Conservation (phyloP, 2,888 invertebrate genomes). For the Melinaea menophilus region DNA sequence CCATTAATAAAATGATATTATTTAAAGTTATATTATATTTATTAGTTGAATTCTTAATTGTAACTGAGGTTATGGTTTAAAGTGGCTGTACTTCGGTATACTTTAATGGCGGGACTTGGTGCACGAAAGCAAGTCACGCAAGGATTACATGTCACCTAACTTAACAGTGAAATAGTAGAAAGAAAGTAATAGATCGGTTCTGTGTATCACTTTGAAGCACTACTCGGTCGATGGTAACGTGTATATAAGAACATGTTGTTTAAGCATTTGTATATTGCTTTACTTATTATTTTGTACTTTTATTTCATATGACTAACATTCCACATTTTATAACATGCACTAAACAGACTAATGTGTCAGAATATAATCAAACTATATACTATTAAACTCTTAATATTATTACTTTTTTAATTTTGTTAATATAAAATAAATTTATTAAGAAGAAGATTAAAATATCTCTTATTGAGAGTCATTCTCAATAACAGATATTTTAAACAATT, state of each 20-base stretch:
- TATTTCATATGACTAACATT: too few relatives aligned
- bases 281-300: background rate
- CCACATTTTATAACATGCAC: too few relatives aligned
- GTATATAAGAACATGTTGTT: background rate
- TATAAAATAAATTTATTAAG: too few relatives aligned
- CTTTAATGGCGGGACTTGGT: background rate
- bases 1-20: background rate
- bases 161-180: background rate
- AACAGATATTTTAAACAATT: slow-evolving; percentile 8
- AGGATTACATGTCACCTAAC: slow-evolving; percentile 4
- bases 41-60: background rate
- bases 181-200: background rate
- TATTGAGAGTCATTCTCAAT: background rate
- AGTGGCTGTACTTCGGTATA: background rate
- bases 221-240: background rate
- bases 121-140: slow-evolving; percentile 6
- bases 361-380: too few relatives aligned
- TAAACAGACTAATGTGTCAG: too few relatives aligned
- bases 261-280: background rate
- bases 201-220: background rate
- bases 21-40: background rate
- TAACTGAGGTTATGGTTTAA: background rate
- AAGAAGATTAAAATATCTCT: too few relatives aligned
- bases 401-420: too few relatives aligned
- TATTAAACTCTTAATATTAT: too few relatives aligned